Evolutionary conservation across 2,888 invertebrate genomes (phyloP).

Genomic region (Microplitis deprimator): DNA sequence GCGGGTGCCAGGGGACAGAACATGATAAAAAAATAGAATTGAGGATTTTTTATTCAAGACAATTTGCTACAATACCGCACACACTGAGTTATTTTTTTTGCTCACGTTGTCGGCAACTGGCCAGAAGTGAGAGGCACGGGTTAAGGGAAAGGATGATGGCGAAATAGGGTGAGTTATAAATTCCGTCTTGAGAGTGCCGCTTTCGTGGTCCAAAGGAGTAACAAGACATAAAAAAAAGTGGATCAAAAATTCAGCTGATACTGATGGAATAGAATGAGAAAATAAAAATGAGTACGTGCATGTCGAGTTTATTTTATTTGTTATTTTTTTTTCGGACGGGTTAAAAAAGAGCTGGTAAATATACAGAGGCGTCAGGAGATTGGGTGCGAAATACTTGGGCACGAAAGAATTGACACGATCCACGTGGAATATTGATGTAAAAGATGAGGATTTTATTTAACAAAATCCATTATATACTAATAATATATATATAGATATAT

Average conservation of each 20-base stretch:
- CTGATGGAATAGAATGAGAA: slow-evolving; percentile 32
- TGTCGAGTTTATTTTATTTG: slow-evolving; percentile 41
- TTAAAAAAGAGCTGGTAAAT: slow-evolving; percentile 68
- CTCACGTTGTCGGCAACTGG: slow-evolving; percentile 14
- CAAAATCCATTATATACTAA: too few relatives aligned
- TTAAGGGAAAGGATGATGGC: neutral
- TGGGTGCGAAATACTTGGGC: slow-evolving; percentile 8
- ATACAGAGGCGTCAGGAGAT: slow-evolving; percentile 44
- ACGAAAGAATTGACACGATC: slow-evolving; percentile 45
- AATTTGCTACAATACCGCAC: slow-evolving; percentile 46
- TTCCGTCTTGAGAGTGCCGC: slow-evolving; percentile 49
- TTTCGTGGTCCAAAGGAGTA: slow-evolving; percentile 45
- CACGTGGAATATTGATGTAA: slow-evolving; percentile 47
- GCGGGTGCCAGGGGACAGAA: neutral
- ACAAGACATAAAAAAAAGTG: slow-evolving; percentile 21
- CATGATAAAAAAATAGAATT: slow-evolving; percentile 34
- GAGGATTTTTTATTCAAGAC: slow-evolving; percentile 51
- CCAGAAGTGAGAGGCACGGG: neutral
- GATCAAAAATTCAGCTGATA: neutral
- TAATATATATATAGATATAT: slow-evolving; percentile 34
- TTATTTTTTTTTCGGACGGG: slow-evolving; percentile 57
- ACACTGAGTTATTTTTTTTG: slow-evolving; percentile 14
- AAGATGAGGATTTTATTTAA: slow-evolving; percentile 36
- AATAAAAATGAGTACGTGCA: slow-evolving; percentile 65
- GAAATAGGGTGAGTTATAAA: slow-evolving; percentile 44